Base-by-base conservation (phyloP, 2,113 vertebrate genomes). In the Phylloscopus trochilus region DNA sequence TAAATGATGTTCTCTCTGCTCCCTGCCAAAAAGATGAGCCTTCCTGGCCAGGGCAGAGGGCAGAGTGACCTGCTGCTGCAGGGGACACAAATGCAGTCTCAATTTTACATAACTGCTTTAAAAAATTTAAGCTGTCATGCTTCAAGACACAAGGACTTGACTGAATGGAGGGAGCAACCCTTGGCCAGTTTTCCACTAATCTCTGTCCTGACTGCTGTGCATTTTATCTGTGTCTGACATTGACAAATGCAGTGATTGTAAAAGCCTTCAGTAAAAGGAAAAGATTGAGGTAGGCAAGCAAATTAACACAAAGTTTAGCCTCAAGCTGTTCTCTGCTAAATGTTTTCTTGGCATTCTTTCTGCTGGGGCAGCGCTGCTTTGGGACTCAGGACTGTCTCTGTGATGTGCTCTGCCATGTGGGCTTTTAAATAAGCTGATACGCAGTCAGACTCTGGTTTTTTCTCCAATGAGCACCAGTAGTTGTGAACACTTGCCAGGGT, bases 341-440 rank as follows among this genome's bases (percentile, higher is more conserved):
- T 80, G 46, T 62, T 90, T 90, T 87, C 39, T 75, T 83, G 75
- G 59, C 46, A 73, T 43, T 75, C 27, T 58, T 60, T 79, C 67
- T 92, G 74, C 66, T 60, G 66, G 66, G 53, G 9, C 31, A 56
- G 37, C 5, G 17, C 47, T 85, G 12, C 69, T 67, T 67, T 19
- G 14, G 47, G 27, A 59, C 17, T 33, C 39, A 15, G 83, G 59
- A 27, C 53, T 46, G 39, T 9, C 7, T 51, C 64, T 77, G n/a
- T 30, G 78, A 66, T 5, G n/a, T 23, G 33, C 21, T 82, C 8
- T 78, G 60, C 74, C 33, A 28, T 17, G 33, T 39, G 58, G 58
- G 37, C 70, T 92, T 94, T 89, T 75, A 84, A 92, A 92, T 83
- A 59, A 85, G 67, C 56, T 95, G 86, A 20, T 91, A 44, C 31